Conservation (phyloP, 1,140 invertebrate genomes). For the Euschistus heros region DNA sequence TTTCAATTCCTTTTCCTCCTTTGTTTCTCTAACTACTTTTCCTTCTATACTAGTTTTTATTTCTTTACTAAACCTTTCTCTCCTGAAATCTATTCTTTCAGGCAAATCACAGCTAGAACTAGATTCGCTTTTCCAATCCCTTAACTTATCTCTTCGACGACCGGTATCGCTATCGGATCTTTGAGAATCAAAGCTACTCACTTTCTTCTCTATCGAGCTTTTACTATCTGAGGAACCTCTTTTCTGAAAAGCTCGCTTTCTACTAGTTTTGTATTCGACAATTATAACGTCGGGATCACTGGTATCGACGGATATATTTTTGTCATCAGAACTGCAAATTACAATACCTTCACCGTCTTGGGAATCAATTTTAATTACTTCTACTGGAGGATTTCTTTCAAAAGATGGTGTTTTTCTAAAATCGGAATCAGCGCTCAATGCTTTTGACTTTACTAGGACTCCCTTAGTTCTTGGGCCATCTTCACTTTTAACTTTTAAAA, state of each 20-base stretch:
- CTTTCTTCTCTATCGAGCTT: constrained; percentile 28
- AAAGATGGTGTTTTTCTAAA: constrained; percentile 27
- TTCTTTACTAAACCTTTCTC: constrained; percentile 27
- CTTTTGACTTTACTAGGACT: constrained; percentile 26
- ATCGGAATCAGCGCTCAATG: constrained; percentile 30
- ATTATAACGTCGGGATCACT: constrained; percentile 31
- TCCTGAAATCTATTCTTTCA: constrained; percentile 18
- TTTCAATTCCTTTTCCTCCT: constrained; percentile 23
- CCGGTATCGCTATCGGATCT: constrained; percentile 20
- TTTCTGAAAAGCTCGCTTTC: constrained; percentile 31
- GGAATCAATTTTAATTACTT: constrained; percentile 32
- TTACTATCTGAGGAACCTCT: constrained; percentile 31
- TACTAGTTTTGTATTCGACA: constrained; percentile 32
- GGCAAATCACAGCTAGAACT: constrained; percentile 16
- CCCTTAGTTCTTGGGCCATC: constrained; percentile 28
- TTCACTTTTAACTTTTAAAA: constrained; percentile 28
- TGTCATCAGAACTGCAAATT: constrained; percentile 29
- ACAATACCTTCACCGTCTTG: constrained; percentile 27
- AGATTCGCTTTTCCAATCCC: constrained; percentile 23
- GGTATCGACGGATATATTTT: constrained; percentile 28
- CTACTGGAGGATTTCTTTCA: constrained; percentile 28
- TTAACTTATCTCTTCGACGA: constrained; percentile 20
- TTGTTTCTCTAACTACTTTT: constrained; percentile 24
- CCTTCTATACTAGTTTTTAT: constrained; percentile 27
- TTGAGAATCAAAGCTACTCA: constrained; percentile 25